phyloP scores from a whole-genome alignment of 2,888 invertebrate species.

The Epinotia nisella region DNA sequence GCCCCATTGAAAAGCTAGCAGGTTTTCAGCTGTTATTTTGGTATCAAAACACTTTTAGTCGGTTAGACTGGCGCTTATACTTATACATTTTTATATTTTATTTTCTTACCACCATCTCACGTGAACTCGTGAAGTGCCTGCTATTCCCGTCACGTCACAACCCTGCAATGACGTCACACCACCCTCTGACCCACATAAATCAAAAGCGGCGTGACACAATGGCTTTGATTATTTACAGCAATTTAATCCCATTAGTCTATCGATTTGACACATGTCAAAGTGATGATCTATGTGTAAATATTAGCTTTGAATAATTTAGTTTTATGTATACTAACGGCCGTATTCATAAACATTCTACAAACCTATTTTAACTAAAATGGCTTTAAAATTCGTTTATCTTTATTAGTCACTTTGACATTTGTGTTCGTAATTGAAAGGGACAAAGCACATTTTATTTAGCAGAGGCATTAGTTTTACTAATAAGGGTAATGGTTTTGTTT shows the following conservation, averaged over 20 bases:
- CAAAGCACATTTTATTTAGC: too few relatives aligned
- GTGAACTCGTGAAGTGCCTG: conserved; percentile 2
- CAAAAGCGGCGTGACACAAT: conserved; percentile 25
- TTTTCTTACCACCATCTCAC: neutral
- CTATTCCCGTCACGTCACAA: conserved; percentile 25
- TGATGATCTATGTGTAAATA: neutral
- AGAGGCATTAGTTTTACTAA: too few relatives aligned
- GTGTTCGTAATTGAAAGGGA: too few relatives aligned
- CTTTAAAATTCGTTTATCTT: too few relatives aligned
- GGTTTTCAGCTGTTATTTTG: too few relatives aligned
- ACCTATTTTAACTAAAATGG: too few relatives aligned
- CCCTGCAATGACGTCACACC: conserved; percentile 27
- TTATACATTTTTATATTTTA: neutral
- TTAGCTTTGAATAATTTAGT: neutral
- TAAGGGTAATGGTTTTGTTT: too few relatives aligned
- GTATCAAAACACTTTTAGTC: neutral
- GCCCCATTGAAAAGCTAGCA: too few relatives aligned
- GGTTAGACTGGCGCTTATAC: neutral
- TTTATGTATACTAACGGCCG: too few relatives aligned
- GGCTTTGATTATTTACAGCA: conserved; percentile 6
- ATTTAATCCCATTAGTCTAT: conserved; percentile 18
- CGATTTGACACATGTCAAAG: conserved; percentile 7
- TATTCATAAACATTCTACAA: too few relatives aligned
- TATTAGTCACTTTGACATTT: too few relatives aligned
- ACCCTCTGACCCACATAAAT: conserved; percentile 39